A percentile compares a stretch with the other conserved stretches of the same genome.
Evolutionary conservation across 1,140 invertebrate genomes (phyloP).

Genomic region (Leptinotarsa undecemlineata): DNA sequence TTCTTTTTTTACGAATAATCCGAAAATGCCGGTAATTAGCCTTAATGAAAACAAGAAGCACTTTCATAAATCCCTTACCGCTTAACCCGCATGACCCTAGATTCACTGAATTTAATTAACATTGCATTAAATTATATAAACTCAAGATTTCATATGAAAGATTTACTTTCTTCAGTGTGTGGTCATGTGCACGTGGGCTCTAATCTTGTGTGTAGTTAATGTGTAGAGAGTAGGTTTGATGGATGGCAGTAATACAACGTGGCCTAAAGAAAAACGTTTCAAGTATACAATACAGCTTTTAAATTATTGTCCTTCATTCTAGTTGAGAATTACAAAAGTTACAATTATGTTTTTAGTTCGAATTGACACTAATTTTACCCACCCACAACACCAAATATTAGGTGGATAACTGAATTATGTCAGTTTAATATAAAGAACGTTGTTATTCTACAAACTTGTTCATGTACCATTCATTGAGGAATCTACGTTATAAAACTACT

Average conservation of each 20-base stretch:
- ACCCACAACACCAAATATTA: too few relatives aligned
- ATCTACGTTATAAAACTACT: too few relatives aligned
- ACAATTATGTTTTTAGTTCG: too few relatives aligned
- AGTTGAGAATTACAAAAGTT: too few relatives aligned
- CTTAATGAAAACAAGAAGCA: background rate
- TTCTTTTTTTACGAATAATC: too few relatives aligned
- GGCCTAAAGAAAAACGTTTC: background rate
- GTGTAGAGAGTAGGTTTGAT: background rate
- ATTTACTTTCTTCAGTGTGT: slow-evolving; percentile 4
- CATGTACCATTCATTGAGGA: too few relatives aligned
- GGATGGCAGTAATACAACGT: background rate
- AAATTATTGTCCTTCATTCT: too few relatives aligned
- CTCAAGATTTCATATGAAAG: slow-evolving; percentile 7
- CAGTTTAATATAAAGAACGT: too few relatives aligned
- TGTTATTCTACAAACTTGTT: too few relatives aligned
- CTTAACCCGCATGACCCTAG: slow-evolving; percentile 1
- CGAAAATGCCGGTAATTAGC: background rate
- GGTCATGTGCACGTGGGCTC: background rate
- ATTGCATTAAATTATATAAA: slow-evolving; percentile 6
- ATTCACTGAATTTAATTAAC: slow-evolving; percentile 3
- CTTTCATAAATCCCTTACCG: background rate
- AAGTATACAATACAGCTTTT: too few relatives aligned
- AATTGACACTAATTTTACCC: too few relatives aligned
- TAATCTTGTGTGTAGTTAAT: background rate
- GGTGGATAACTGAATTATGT: too few relatives aligned